These are phyloP conservation scores for Stenurella melanura DNA, from an alignment of 2,888 invertebrate genomes.

Conservation along the genomic window DNA sequence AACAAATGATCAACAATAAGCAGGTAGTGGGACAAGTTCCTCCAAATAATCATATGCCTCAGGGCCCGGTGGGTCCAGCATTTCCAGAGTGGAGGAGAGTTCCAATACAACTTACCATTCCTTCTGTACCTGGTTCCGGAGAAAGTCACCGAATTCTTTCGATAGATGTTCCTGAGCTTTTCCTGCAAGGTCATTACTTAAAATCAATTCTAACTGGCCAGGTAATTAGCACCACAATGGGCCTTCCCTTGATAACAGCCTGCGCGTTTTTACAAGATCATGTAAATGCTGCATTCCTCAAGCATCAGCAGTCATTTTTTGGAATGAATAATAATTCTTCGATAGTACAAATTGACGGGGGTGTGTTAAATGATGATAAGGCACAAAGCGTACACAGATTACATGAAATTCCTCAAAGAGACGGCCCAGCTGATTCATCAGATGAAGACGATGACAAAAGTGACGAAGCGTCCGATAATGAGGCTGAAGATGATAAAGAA, in stretches of 20 bases:
- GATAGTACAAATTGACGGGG: constrained; percentile 59
- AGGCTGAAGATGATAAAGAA: constrained; percentile 77
- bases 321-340: constrained; percentile 47
- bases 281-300: constrained; percentile 83
- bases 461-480: constrained; percentile 79
- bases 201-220: constrained; percentile 87
- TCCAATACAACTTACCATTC: constrained; percentile 84
- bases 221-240: constrained; percentile 91
- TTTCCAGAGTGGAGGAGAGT: constrained; percentile 72
- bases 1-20: constrained; percentile 51
- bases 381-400: constrained; percentile 8
- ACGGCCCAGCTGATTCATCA: constrained; percentile 78
- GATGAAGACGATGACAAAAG: constrained; percentile 81
- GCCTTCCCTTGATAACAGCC: constrained; percentile 86
- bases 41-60: constrained; percentile 60
- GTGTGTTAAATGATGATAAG: constrained; percentile 26
- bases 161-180: constrained; percentile 91
- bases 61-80: constrained; percentile 58
- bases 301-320: constrained; percentile 61
- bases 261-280: constrained; percentile 89
- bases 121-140: constrained; percentile 83
- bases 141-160: constrained; percentile 83
- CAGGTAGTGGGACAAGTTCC: constrained; percentile 61
- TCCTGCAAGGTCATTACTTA: constrained; percentile 76
- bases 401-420: constrained; percentile 66